Conservation (phyloP, 2,113 vertebrate genomes). For the Paracanthobrama guichenoti region DNA sequence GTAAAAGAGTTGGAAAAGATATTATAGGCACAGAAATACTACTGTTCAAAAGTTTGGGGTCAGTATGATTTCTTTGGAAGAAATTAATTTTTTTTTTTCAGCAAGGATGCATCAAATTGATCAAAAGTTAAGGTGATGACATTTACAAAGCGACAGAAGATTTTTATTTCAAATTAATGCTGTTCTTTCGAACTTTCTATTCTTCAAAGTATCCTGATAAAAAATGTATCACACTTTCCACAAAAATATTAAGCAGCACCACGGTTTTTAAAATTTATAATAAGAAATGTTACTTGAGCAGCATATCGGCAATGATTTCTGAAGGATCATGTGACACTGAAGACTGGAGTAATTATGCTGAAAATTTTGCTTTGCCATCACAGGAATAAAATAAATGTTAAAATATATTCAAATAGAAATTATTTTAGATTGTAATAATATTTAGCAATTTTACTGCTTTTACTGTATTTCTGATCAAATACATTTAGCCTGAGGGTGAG, state of each 20-base stretch:
- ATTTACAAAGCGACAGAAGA: too few relatives aligned
- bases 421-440: background rate
- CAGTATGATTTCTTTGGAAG: background rate
- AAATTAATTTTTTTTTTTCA: too few relatives aligned
- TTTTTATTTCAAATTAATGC: too few relatives aligned
- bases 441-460: background rate
- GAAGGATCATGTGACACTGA: background rate
- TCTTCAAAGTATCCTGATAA: too few relatives aligned
- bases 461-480: background rate
- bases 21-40: conserved; percentile 22
- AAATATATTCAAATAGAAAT: background rate
- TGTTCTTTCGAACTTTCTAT: too few relatives aligned
- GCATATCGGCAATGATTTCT: background rate
- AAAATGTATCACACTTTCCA: too few relatives aligned
- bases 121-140: too few relatives aligned
- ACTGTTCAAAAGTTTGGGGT: background rate
- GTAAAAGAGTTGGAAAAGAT: conserved; percentile 47
- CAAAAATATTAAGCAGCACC: too few relatives aligned
- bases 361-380: background rate
- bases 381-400: background rate
- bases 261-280: background rate
- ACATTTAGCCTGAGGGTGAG: background rate
- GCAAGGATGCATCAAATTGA: too few relatives aligned
- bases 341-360: background rate
- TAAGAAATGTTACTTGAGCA: background rate